Conservation (phyloP, 2,113 vertebrate genomes). For the Girardinichthys multiradiatus region DNA sequence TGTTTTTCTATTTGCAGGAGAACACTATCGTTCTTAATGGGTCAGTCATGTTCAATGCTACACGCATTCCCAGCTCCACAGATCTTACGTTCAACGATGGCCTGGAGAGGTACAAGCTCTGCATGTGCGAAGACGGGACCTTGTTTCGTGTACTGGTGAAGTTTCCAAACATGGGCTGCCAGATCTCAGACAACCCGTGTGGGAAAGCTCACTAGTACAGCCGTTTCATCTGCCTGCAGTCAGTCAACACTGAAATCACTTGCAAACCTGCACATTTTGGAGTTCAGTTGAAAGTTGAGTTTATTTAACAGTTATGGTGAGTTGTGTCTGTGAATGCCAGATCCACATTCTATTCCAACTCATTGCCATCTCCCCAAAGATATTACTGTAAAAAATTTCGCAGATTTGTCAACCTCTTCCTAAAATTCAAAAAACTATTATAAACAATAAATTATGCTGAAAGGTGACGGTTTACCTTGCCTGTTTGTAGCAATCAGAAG, state of each 20-base stretch:
- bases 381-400: conserved; percentile 13
- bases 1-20: conserved; percentile 78
- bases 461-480: no score
- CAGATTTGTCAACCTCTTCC: conserved; percentile 23
- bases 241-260: conserved; percentile 23
- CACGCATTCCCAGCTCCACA: conserved; percentile 87
- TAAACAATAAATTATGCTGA: no score
- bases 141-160: conserved; percentile 94
- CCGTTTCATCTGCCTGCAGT: conserved; percentile 10
- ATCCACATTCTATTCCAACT: conserved; percentile 29
- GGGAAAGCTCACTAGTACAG: conserved; percentile 77
- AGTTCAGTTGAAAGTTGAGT: background rate
- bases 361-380: conserved; percentile 54
- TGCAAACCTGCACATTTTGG: conserved; percentile 13
- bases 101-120: conserved; percentile 94
- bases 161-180: conserved; percentile 92
- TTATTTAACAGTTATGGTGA: background rate
- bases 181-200: conserved; percentile 90
- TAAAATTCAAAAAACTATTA: conserved; percentile 1
- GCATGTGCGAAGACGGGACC: conserved; percentile 93
- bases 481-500: background rate
- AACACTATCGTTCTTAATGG: conserved; percentile 96
- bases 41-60: conserved; percentile 89
- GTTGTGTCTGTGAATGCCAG: conserved; percentile 25
- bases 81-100: conserved; percentile 82